Evolutionary conservation across 1,140 invertebrate species (phyloP), one percentile per base, ranked within the genome.

Genomic region (Schlechtendalia chinensis): DNA sequence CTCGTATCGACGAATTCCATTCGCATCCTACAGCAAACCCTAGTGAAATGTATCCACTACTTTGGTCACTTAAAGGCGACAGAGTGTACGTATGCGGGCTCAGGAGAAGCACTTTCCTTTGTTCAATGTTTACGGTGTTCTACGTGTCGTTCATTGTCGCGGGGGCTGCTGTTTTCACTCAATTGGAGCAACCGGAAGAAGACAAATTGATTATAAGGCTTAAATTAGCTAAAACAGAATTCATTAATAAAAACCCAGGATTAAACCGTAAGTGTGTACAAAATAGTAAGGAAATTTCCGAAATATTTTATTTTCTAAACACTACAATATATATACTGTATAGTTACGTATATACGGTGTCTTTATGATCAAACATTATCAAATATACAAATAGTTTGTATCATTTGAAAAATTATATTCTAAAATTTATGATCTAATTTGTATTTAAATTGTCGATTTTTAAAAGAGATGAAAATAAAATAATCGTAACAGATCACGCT

Each of bases 71-170:
- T 5, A n/a, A 56, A 19, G 19, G 19, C 19, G 19, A 56, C 19
- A 12, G 6, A 8, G 27, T 63, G 4, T 63, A 63, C 61, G 27
- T 63, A 1, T 63, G 24, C 17, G 61, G 61, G 14, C 61, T 63
- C 5, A 29, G 61, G 17, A 63, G 61, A 29, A 63, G 61, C 27
- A 63, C 61, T 24, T 63, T 63, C n/a, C 29, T 63, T 32, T 63
- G 27, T 14, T 24, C 14, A 14, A 5, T 3, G 12, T 63, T 32
- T 27, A 24, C n/a, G 12, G n/a, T 63, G 12, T 63, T 63, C 5
- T 63, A 63, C 61, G 29, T 63, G 12, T 5, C 5, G 0, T 63
- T 63, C 29, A 10, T 63, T 3, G 17, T 19, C 12, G 61, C 27
- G 17, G 61, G 61, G 11, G 61, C 61, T 5, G 61, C 11, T 8